These are phyloP conservation scores for Empis stercorea DNA, from an alignment of 2,888 invertebrate genomes.

Conservation along the genomic window DNA sequence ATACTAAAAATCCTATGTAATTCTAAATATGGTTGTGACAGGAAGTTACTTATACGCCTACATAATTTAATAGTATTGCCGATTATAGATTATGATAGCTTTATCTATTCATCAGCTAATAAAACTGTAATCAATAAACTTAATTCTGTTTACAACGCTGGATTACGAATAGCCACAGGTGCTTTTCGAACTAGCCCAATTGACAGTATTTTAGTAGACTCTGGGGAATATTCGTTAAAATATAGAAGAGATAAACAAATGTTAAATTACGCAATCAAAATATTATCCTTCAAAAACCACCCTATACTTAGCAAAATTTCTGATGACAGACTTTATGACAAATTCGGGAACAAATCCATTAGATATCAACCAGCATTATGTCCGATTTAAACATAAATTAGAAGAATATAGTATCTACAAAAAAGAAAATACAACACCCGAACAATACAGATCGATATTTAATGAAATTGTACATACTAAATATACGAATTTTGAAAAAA, in stretches of 20 bases:
- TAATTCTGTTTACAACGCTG: not conserved
- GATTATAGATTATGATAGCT: constrained; percentile 1
- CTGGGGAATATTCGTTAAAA: not conserved
- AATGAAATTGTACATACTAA: no score
- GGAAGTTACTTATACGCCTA: not conserved
- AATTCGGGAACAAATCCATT: not conserved
- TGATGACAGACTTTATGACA: not conserved
- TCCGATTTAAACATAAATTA: no score
- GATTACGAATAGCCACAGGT: constrained; percentile 1
- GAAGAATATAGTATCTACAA: no score
- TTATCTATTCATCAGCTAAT: not conserved
- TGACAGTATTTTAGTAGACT: not conserved
- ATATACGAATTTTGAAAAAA: no score
- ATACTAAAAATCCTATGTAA: no score
- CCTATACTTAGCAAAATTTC: not conserved
- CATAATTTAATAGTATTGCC: constrained; percentile 1
- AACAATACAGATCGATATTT: no score
- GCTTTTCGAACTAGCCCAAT: constrained; percentile 2
- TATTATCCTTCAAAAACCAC: not conserved
- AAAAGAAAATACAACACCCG: no score
- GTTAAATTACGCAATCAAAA: not conserved
- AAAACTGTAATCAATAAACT: not conserved
- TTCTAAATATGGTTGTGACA: no score
- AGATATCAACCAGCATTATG: no score
- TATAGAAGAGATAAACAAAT: constrained; percentile 1